These are phyloP conservation scores for Cylloceria caligata DNA, from an alignment of 2,888 invertebrate genomes.

Conservation along the genomic window DNA sequence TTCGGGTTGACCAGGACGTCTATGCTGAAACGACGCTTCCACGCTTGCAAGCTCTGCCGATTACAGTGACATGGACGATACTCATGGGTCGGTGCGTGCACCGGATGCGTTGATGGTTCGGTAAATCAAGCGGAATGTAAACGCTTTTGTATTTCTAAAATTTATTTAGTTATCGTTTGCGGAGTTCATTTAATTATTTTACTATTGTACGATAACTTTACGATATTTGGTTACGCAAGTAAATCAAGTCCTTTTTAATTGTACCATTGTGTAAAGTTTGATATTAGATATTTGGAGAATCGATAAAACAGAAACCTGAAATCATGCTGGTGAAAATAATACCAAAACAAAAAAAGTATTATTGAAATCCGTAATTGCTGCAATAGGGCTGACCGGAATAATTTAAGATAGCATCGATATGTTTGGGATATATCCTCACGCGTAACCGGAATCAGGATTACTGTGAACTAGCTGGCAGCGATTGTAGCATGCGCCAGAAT, in stretches of 20 bases:
- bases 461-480: background rate
- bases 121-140: background rate
- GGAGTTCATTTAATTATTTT: background rate
- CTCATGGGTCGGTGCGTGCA: background rate
- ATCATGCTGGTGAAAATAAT: background rate
- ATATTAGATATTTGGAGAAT: too few relatives aligned
- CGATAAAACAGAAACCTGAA: background rate
- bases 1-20: background rate
- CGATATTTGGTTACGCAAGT: background rate
- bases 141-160: background rate
- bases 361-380: background rate
- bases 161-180: background rate
- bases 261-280: too few relatives aligned
- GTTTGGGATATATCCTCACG: background rate
- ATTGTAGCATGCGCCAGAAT: slow-evolving; percentile 2
- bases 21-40: slow-evolving; percentile 1
- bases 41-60: too few relatives aligned
- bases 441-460: background rate
- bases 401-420: background rate
- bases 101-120: slow-evolving; percentile 15
- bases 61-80: background rate
- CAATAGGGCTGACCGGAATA: background rate
- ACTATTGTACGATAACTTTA: too few relatives aligned
- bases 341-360: background rate
- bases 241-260: too few relatives aligned